Conservation (phyloP, 2,888 invertebrate genomes). For the Troides oblongomaculatus region DNA sequence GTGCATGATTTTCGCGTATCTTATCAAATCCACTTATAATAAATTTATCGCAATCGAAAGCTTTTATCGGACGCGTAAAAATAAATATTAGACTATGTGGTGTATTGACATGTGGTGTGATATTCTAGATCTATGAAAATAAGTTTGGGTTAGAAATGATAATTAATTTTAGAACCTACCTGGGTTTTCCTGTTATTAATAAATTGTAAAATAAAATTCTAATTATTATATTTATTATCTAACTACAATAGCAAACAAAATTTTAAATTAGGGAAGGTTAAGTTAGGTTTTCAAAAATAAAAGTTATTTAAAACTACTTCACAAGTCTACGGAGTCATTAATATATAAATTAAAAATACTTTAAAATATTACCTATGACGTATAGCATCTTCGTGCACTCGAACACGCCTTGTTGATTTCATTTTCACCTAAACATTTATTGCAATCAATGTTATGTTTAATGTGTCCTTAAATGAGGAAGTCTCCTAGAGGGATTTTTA, state of each 20-base stretch:
- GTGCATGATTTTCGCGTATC: slow-evolving; percentile 11
- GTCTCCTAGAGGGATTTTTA: slow-evolving; percentile 3
- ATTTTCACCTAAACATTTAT: slow-evolving; percentile 79
- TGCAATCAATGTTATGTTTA: slow-evolving; percentile 52
- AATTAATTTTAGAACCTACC: slow-evolving; percentile 23
- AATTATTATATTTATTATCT: slow-evolving; percentile 33
- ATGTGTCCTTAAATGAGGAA: slow-evolving; percentile 23
- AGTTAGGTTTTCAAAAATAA: slow-evolving; percentile 32
- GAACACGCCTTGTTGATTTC: slow-evolving; percentile 78
- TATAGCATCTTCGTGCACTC: slow-evolving; percentile 78
- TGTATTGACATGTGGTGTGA: slow-evolving; percentile 26
- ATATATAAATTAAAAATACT: slow-evolving; percentile 51
- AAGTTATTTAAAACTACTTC: slow-evolving; percentile 44
- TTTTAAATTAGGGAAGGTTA: slow-evolving; percentile 28
- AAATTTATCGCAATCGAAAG: slow-evolving; percentile 15
- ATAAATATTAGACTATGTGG: slow-evolving; percentile 21
- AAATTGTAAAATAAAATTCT: slow-evolving; percentile 18
- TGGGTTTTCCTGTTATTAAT: slow-evolving; percentile 12
- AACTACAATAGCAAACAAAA: slow-evolving; percentile 38
- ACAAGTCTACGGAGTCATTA: slow-evolving; percentile 50
- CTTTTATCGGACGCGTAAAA: slow-evolving; percentile 17
- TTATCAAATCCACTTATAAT: slow-evolving; percentile 23
- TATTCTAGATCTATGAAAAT: slow-evolving; percentile 22
- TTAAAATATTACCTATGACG: slow-evolving; percentile 76
- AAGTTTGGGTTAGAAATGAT: slow-evolving; percentile 21